These are phyloP conservation scores for Hassar affinis DNA, from an alignment of 2,113 vertebrate genomes.

Conservation along the genomic window DNA sequence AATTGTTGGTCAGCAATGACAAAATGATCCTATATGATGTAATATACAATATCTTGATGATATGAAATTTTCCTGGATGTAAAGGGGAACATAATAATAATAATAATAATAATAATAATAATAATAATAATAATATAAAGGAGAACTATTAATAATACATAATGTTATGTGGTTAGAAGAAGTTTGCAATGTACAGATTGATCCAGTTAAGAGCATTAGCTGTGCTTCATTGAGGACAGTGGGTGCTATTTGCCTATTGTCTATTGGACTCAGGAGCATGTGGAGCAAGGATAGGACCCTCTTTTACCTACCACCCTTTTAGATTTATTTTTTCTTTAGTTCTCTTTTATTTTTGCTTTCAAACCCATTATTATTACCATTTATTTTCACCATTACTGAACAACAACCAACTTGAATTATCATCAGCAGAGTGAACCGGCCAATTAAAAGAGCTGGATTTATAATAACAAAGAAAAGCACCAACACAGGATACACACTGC, in stretches of 20 bases:
- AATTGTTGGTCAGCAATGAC: too few species aligned
- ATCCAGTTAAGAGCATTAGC: neutral
- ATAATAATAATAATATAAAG: too few species aligned
- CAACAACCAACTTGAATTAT: neutral
- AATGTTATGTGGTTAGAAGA: too few species aligned
- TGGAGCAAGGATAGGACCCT: neutral
- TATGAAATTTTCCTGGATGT: too few species aligned
- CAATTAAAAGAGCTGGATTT: neutral
- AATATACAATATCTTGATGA: too few species aligned
- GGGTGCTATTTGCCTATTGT: neutral
- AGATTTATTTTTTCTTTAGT: neutral
- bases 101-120: too few species aligned
- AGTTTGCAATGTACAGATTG: neutral
- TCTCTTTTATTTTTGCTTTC: neutral
- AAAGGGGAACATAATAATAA: too few species aligned
- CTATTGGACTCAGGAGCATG: neutral
- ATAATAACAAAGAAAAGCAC: neutral
- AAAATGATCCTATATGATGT: too few species aligned
- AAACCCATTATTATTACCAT: neutral
- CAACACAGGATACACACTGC: neutral
- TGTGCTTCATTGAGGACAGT: neutral
- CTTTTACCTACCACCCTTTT: neutral
- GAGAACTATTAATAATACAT: too few species aligned
- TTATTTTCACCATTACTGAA: neutral
- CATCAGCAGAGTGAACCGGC: neutral